Evolutionary conservation across 2,113 vertebrate genomes (phyloP), one percentile per base, ranked within the genome.

Genomic region (Anolis sagrei): DNA sequence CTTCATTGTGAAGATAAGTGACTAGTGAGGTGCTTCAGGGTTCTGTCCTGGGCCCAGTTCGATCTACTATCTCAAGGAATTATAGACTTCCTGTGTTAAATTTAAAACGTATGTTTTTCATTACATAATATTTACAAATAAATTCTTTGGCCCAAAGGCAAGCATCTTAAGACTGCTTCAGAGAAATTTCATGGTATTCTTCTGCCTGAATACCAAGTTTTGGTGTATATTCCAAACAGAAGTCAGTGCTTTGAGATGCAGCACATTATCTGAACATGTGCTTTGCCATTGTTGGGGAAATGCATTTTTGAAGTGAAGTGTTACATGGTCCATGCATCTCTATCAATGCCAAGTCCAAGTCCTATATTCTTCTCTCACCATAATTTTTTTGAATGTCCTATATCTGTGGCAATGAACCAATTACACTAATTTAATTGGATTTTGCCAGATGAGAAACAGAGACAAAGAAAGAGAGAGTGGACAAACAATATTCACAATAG

Each of bases 341-440:
- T n/a, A 10, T 79, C 39, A 84, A 69, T 77, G 76, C 44, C 69
- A 39, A 79, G n/a, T 11, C 13, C 68, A 76, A 70, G 27, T 79
- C 23, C 51, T 78, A 72, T 32, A 36, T 70, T 69, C 58, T 85
- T 79, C 54, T 39, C 68, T 44, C 61, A n/a, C 34, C 51, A 39
- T 61, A 79, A 58, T 44, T 32, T 44, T 4, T 70, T 70, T 84
- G n/a, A 39, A 69, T 84, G 44, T 78, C 62, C 23, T 78, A 21
- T 69, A 39, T 79, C 79, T 76, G 79, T 49, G 44, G 49, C 27
- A 44, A 79, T 23, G 48, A 8, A 25, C 79, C 78, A 85, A 79
- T 72, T 70, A 72, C 25, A 79, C 32, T 85, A 79, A 79, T 85
- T 72, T 85, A 78, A 85, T 85, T 79, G 77, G 48, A 69, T 79